Conservation (phyloP, 2,113 vertebrate genomes). For the Malaclemys terrapin region DNA sequence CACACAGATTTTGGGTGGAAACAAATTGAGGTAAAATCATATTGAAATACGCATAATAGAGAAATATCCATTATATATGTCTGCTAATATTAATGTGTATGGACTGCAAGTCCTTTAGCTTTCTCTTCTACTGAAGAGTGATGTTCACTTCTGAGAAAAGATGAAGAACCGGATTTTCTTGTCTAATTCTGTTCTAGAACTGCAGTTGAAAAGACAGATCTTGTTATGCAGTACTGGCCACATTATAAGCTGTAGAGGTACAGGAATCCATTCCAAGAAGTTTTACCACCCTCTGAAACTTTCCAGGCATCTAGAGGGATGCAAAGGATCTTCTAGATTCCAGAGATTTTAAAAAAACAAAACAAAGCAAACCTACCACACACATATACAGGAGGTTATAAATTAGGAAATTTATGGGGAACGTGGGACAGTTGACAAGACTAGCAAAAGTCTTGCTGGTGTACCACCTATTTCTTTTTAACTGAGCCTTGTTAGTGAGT, state of each 20-base stretch:
- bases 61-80: not conserved
- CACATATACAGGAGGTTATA: slow-evolving; percentile 62
- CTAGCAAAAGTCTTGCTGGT: not conserved
- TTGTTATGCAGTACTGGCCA: slow-evolving; percentile 49
- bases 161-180: not conserved
- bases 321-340: slow-evolving; percentile 78
- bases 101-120: not conserved
- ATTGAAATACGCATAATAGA: not conserved
- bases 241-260: slow-evolving; percentile 70
- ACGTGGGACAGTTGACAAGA: slow-evolving; percentile 75
- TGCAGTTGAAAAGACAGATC: slow-evolving; percentile 30
- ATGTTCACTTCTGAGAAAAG: not conserved
- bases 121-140: not conserved
- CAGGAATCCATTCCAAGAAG: slow-evolving; percentile 67
- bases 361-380: not conserved
- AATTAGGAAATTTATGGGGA: slow-evolving; percentile 75
- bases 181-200: not conserved
- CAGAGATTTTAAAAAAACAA: slow-evolving; percentile 57
- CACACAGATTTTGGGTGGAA: not conserved
- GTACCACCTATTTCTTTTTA: slow-evolving; percentile 9
- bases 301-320: slow-evolving; percentile 80
- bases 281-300: slow-evolving; percentile 63
- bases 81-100: not conserved
- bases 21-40: not conserved
- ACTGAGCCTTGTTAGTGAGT: not conserved